phyloP scores from a whole-genome alignment of 2,797 vertebrate genomes.

The Chelonia mydas region DNA sequence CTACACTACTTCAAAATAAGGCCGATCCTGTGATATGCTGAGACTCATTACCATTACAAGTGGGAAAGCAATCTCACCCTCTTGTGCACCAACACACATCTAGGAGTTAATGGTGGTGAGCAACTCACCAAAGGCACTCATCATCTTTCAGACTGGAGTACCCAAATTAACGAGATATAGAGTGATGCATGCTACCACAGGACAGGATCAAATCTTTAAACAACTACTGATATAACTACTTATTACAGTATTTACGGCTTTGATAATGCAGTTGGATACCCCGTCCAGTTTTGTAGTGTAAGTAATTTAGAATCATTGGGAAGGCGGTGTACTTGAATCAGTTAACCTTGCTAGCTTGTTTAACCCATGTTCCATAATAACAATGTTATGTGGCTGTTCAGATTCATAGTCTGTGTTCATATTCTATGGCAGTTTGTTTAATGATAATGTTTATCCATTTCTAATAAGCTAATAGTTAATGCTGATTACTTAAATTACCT shows the following conservation, averaged over 20 bases:
- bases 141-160: not conserved
- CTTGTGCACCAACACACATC: accelerated
- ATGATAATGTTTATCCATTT: not conserved
- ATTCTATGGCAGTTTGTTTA: not conserved
- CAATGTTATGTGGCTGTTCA: not conserved
- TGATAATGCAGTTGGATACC: not conserved
- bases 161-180: not conserved
- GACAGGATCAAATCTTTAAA: not conserved
- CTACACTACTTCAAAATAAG: not conserved
- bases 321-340: not conserved
- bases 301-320: not conserved
- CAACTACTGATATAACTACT: not conserved
- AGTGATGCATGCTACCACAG: not conserved
- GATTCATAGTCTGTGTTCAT: not conserved
- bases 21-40: accelerated
- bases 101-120: not conserved
- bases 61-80: not conserved
- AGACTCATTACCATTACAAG: accelerated
- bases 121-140: not conserved
- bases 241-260: not conserved
- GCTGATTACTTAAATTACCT: not conserved
- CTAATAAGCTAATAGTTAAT: not conserved
- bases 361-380: not conserved
- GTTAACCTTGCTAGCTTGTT: not conserved
- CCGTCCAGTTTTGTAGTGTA: not conserved